Evolutionary conservation across 2,888 invertebrate genomes (phyloP).

Genomic region (Amorpha juglandis): DNA sequence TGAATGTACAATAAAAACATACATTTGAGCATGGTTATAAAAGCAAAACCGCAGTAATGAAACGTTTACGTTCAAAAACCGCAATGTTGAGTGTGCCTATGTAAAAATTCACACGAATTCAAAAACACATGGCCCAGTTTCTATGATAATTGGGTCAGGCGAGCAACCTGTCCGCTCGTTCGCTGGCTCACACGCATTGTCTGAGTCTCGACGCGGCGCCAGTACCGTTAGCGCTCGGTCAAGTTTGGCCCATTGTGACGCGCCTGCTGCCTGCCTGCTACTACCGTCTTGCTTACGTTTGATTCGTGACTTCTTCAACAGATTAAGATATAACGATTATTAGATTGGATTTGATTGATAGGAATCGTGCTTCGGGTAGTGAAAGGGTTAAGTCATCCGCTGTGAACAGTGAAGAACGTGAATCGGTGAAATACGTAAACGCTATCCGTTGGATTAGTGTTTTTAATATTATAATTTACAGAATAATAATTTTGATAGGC

Average conservation of each 20-base stretch:
- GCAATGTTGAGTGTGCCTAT: conserved; percentile 42
- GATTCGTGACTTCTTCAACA: conserved; percentile 11
- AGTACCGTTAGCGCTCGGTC: conserved; percentile 79
- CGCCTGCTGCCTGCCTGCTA: conserved; percentile 33
- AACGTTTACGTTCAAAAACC: conserved; percentile 32
- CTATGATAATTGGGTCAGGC: conserved; percentile 79
- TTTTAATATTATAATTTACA: background rate
- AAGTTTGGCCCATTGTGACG: conserved; percentile 78
- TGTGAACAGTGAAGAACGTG: background rate
- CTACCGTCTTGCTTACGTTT: conserved; percentile 22
- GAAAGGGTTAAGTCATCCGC: background rate
- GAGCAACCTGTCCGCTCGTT: conserved; percentile 73
- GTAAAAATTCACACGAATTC: conserved; percentile 72
- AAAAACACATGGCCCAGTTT: conserved; percentile 73
- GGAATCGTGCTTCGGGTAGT: background rate
- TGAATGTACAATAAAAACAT: conserved; percentile 18
- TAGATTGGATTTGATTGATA: conserved; percentile 11
- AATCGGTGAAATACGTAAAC: background rate
- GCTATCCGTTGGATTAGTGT: background rate
- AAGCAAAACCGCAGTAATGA: conserved; percentile 17
- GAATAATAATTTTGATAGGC: background rate
- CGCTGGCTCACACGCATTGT: conserved; percentile 75
- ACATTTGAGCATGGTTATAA: conserved; percentile 5
- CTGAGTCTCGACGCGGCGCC: conserved; percentile 59
- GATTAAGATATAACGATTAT: background rate